A percentile compares a stretch with the other conserved stretches of the same genome.
Evolutionary conservation across 2,113 vertebrate species (phyloP).

Genomic region (Semnornis frantzii): DNA sequence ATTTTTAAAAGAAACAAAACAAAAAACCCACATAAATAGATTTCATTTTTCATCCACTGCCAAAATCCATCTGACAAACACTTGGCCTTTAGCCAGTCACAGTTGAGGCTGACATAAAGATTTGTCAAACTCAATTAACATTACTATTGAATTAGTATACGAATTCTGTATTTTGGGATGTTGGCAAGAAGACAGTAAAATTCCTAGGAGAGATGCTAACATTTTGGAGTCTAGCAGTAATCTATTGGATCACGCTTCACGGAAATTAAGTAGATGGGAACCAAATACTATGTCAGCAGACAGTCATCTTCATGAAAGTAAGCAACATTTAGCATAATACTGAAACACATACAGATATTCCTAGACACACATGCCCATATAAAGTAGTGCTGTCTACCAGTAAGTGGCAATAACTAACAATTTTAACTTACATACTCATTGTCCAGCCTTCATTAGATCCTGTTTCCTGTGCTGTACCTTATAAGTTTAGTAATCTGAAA

Average conservation of each 20-base stretch:
- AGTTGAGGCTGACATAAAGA: slow-evolving; percentile 23
- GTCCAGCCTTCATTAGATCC: neutral
- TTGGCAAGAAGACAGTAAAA: neutral
- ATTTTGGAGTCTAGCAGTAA: neutral
- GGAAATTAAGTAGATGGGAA: neutral
- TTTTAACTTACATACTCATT: neutral
- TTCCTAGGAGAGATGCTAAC: neutral
- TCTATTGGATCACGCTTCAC: neutral
- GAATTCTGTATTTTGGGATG: neutral
- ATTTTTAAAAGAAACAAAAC: neutral
- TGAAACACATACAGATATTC: neutral
- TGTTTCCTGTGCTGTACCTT: neutral
- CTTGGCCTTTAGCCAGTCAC: slow-evolving; percentile 27
- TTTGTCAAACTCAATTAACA: slow-evolving; percentile 25
- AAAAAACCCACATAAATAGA: slow-evolving; percentile 7
- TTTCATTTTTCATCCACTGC: slow-evolving; percentile 46
- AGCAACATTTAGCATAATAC: neutral
- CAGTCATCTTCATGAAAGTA: neutral
- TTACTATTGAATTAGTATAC: neutral
- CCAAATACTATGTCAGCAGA: neutral
- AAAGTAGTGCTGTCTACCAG: neutral
- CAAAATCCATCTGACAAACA: slow-evolving; percentile 53
- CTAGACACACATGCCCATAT: neutral
- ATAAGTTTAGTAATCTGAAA: neutral
- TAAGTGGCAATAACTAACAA: neutral